phyloP scores from a whole-genome alignment of 2,888 invertebrate species.

The Ochropacha duplaris region DNA sequence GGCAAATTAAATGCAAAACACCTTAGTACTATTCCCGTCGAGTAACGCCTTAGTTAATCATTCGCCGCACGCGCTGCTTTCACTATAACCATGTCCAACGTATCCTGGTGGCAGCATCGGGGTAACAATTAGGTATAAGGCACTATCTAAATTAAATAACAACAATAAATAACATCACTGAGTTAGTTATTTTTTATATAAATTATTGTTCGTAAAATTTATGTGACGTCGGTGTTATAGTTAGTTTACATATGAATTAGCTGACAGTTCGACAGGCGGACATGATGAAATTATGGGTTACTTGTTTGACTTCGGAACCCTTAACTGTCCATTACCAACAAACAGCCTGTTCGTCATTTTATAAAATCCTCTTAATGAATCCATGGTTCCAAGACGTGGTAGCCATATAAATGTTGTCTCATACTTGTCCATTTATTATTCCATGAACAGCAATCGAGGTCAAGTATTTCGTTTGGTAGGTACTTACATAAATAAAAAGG shows the following conservation, averaged over 20 bases:
- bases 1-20: conserved; percentile 72
- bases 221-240: too few relatives aligned
- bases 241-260: too few relatives aligned
- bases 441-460: conserved; percentile 61
- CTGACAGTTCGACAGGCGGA: too few relatives aligned
- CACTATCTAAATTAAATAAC: neutral
- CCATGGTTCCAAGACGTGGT: neutral
- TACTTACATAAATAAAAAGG: conserved; percentile 59
- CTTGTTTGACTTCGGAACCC: too few relatives aligned
- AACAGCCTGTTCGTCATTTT: too few relatives aligned
- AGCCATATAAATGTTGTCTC: conserved; percentile 14
- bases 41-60: conserved; percentile 58
- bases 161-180: neutral
- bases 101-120: conserved; percentile 56
- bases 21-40: conserved; percentile 70
- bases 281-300: too few relatives aligned
- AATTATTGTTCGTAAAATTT: too few relatives aligned
- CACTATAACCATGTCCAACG: conserved; percentile 60
- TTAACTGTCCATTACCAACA: too few relatives aligned
- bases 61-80: conserved; percentile 73
- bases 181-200: too few relatives aligned
- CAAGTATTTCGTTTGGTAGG: conserved; percentile 56
- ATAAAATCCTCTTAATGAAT: too few relatives aligned
- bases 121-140: conserved; percentile 8
- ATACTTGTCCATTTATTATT: conserved; percentile 31